Evolutionary conservation across 1,140 invertebrate species (phyloP).

Genomic region (Harpegnathos saltator): DNA sequence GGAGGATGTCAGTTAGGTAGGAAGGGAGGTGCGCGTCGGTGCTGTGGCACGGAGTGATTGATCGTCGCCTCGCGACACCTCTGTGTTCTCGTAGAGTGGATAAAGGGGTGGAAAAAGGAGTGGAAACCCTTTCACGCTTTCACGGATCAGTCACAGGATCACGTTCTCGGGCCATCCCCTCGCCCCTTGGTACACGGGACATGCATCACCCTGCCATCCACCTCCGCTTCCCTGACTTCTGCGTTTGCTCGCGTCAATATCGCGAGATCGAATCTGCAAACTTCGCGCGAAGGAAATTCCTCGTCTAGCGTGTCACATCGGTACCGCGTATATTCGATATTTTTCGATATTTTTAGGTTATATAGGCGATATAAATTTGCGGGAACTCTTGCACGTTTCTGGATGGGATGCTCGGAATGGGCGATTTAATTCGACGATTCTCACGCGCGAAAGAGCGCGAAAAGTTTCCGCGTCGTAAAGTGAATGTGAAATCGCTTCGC

Average conservation of each 20-base stretch:
- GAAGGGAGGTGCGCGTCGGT: conserved; percentile 66
- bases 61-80: conserved; percentile 82
- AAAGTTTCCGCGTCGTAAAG: no score
- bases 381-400: background rate
- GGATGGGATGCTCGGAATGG: no score
- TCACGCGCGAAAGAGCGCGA: background rate
- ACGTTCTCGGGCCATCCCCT: conserved; percentile 72
- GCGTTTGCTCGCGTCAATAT: conserved; percentile 61
- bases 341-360: no score
- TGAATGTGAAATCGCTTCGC: background rate
- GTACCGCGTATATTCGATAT: background rate
- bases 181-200: conserved; percentile 73
- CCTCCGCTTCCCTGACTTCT: conserved; percentile 33
- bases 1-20: conserved; percentile 53
- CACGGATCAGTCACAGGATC: conserved; percentile 81
- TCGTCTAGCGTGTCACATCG: background rate
- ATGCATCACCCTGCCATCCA: conserved; percentile 79
- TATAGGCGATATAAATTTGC: conserved; percentile 8
- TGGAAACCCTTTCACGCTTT: conserved; percentile 82
- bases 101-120: conserved; percentile 80
- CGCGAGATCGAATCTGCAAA: conserved; percentile 71
- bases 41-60: conserved; percentile 80
- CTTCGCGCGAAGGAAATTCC: conserved; percentile 36
- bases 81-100: conserved; percentile 79
- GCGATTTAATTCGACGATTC: background rate